Conservation (phyloP, 64 coral and sea anemone species). For the Montipora sp. region DNA sequence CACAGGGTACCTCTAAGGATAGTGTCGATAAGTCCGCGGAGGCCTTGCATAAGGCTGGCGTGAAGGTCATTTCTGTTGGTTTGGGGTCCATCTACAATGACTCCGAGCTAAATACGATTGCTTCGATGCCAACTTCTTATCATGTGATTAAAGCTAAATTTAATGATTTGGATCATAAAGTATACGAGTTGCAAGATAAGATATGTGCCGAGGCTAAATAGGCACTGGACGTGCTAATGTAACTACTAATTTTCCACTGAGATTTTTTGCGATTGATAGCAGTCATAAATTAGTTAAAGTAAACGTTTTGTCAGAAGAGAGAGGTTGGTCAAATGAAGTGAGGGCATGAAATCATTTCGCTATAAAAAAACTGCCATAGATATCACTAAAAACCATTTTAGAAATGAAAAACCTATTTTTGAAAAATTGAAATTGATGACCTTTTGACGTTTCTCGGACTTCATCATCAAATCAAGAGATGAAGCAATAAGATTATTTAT, state of each 20-base stretch:
- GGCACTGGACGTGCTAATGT: neutral
- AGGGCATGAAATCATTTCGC: neutral
- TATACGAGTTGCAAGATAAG: slow-evolving; percentile 48
- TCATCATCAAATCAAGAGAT: too few species aligned
- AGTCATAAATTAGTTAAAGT: too few species aligned
- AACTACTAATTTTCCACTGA: too few species aligned
- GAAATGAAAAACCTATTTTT: too few species aligned
- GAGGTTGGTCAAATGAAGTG: neutral
- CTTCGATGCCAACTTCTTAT: slow-evolving; percentile 48
- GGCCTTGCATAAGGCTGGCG: slow-evolving; percentile 56
- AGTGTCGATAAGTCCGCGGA: slow-evolving; percentile 41
- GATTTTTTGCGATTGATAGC: too few species aligned
- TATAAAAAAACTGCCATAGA: too few species aligned
- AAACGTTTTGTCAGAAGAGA: too few species aligned
- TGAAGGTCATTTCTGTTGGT: slow-evolving; percentile 68
- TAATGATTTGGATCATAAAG: slow-evolving; percentile 44
- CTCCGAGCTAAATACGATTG: slow-evolving; percentile 41
- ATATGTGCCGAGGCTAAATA: slow-evolving; percentile 46
- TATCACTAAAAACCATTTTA: too few species aligned
- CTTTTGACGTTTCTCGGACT: too few species aligned
- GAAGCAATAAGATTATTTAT: too few species aligned
- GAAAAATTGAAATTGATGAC: too few species aligned
- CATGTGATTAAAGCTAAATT: slow-evolving; percentile 63
- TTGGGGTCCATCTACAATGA: slow-evolving; percentile 56
- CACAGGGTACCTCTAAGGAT: slow-evolving; percentile 47